These are phyloP conservation scores for Pseudococcus viburni DNA, from an alignment of 2,888 invertebrate genomes.

Conservation along the genomic window DNA sequence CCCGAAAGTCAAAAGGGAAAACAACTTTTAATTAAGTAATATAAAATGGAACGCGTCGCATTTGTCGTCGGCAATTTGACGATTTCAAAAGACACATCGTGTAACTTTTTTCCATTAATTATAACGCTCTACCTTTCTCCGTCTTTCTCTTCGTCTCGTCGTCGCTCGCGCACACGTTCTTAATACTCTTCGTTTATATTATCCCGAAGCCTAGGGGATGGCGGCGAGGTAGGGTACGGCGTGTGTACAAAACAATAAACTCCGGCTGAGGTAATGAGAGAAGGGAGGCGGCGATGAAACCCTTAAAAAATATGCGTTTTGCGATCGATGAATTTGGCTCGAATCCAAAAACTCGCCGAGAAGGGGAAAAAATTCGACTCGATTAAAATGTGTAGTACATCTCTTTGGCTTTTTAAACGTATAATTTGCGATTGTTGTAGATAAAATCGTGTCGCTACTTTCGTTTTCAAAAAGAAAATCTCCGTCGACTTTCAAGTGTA, in stretches of 20 bases:
- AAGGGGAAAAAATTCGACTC: background rate
- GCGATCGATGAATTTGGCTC: conserved; percentile 39
- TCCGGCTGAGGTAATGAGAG: background rate
- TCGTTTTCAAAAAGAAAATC: background rate
- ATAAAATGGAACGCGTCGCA: conserved; percentile 43
- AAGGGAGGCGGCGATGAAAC: background rate
- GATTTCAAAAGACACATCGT: conserved; percentile 35
- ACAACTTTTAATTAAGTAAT: conserved; percentile 52
- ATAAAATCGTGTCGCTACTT: background rate
- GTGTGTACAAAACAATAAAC: conserved; percentile 15
- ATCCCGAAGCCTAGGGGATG: background rate
- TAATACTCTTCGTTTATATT: background rate
- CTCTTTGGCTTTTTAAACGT: background rate
- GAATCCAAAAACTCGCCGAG: background rate
- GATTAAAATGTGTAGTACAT: background rate
- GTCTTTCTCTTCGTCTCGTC: background rate
- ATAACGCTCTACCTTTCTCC: background rate
- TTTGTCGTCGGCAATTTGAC: conserved; percentile 36
- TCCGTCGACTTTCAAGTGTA: background rate
- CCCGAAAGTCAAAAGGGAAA: conserved; percentile 46
- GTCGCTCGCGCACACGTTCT: background rate
- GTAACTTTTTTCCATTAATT: conserved; percentile 52
- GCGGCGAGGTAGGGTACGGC: background rate
- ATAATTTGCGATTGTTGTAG: background rate
- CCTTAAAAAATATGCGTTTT: conserved; percentile 45